Evolutionary conservation across 1,140 invertebrate genomes (phyloP), one percentile per base, ranked within the genome.

Genomic region (Listronotus bonariensis): DNA sequence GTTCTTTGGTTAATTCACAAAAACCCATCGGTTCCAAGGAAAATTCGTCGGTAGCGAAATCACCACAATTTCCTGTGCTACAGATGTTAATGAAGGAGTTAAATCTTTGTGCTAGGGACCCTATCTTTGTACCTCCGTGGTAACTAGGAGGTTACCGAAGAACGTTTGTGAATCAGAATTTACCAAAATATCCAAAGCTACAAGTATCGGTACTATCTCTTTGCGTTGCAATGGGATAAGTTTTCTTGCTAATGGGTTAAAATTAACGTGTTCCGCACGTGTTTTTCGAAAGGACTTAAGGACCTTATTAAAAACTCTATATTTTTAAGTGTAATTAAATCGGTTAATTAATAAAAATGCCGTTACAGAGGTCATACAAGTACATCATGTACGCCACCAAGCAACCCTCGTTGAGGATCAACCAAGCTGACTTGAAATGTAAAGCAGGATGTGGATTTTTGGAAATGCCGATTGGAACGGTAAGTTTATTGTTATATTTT

Each of bases 371-470:
- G n/a, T 75, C 76, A 46, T 77, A 77, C 52, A 77, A 77, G 59
- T 77, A 77, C 67, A 77, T 77, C n/a, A 89, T 89, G 87, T 88
- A 88, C 78, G 84, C 87, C 1, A 87, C 82, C 67, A 90, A 89
- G 77, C 86, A 85, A 75, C 87, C 89, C 1, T 87, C 86, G 6
- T 82, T 92, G 64, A 84, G 92, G 59, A 90, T 96, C 45, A 88
- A 90, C 66, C 88, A 92, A 71, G 86, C 89, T 55, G 93, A 96
- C 80, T 81, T 99, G 64, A 89, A 96, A 70, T 99, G 97, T 80
- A 93, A 93, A 78, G 95, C 92, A 80, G 92, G 93, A 12, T 99
- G 96, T 83, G 95, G 95, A 60, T 99, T 88, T 99, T 91, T 80
- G 97, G 97, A 15, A 99, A 98, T 81, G 92, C 92, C 32, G 92